Evolutionary conservation across 1,140 invertebrate genomes (phyloP).

Genomic region (Parasteatoda tepidariorum): DNA sequence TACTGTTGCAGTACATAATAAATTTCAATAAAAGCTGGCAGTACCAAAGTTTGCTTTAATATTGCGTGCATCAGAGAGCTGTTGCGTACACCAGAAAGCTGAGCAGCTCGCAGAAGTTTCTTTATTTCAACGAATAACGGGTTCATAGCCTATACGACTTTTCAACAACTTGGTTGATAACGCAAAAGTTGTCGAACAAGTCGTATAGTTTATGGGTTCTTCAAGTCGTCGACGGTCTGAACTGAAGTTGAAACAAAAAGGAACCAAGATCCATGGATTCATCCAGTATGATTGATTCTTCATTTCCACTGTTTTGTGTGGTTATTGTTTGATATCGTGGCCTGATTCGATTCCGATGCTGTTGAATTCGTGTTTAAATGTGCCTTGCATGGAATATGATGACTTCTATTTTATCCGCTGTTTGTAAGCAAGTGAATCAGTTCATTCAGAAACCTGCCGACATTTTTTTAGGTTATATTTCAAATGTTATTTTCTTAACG

Average conservation of each 20-base stretch:
- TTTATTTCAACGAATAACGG: background rate
- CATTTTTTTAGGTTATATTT: too few species aligned
- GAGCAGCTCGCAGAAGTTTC: too few species aligned
- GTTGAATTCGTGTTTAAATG: slow-evolving; percentile 7
- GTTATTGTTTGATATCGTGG: slow-evolving; percentile 6
- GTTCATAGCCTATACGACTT: slow-evolving; percentile 54
- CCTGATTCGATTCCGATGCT: background rate
- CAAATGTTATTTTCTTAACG: too few species aligned
- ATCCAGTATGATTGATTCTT: background rate
- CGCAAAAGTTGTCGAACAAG: slow-evolving; percentile 60
- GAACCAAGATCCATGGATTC: background rate
- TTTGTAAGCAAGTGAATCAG: too few species aligned
- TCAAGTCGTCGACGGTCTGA: background rate
- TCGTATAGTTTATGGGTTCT: slow-evolving; percentile 58
- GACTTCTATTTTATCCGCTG: too few species aligned
- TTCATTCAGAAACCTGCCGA: too few species aligned
- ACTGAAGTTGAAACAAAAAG: background rate
- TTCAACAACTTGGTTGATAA: slow-evolving; percentile 60
- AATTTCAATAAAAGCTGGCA: too few species aligned
- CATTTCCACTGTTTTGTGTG: background rate
- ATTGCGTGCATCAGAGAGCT: too few species aligned
- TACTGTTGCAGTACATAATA: too few species aligned
- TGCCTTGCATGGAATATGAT: slow-evolving; percentile 39
- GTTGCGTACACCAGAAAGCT: too few species aligned
- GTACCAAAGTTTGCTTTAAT: too few species aligned